Conservation (phyloP, 2,113 vertebrate species). For the Microcebus ravelobensis region DNA sequence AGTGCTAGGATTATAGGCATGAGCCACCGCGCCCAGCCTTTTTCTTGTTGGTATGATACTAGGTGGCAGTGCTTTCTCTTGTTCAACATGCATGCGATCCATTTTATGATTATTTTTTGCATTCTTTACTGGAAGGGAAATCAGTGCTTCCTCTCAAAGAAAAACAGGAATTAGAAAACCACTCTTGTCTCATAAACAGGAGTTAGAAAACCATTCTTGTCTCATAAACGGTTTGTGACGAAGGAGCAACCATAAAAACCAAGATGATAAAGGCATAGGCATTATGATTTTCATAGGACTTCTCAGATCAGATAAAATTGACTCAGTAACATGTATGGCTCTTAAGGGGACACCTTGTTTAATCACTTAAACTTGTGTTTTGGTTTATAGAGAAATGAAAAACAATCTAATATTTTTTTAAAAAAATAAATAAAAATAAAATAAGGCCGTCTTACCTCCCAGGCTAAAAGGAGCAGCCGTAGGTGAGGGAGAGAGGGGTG, state of each 20-base stretch:
- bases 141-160: not conserved
- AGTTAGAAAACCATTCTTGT: not conserved
- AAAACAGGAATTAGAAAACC: not conserved
- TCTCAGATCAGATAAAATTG: not conserved
- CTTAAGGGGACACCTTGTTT: not conserved
- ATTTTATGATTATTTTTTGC: not conserved
- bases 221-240: not conserved
- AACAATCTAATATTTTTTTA: not conserved
- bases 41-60: not conserved
- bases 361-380: not conserved
- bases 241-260: not conserved
- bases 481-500: not conserved
- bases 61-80: not conserved
- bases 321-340: not conserved
- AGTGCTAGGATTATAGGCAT: too few relatives aligned
- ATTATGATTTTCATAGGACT: not conserved
- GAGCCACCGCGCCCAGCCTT: too few relatives aligned
- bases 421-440: not conserved
- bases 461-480: not conserved
- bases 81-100: not conserved
- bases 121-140: not conserved
- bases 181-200: not conserved
- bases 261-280: not conserved
- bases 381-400: not conserved
- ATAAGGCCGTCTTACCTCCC: not conserved